A percentile compares a stretch with the other conserved stretches of the same genome.
Conservation (phyloP, 2,113 vertebrate genomes). For the Cricetomys ansorgei region DNA sequence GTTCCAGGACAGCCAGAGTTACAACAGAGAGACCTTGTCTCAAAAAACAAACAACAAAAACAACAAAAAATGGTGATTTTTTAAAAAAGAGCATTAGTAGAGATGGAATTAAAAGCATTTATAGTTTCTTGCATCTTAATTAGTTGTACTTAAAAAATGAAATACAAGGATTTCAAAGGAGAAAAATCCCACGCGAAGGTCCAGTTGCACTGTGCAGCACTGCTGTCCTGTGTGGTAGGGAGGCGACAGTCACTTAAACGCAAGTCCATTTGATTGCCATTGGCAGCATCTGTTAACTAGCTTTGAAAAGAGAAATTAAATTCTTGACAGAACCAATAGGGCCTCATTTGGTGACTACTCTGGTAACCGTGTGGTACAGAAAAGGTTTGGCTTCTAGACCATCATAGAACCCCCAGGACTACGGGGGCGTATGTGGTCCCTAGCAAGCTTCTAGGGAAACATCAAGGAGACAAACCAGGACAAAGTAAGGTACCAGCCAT, state of each 20-base stretch:
- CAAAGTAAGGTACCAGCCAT: not conserved
- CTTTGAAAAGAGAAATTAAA: constrained; percentile 38
- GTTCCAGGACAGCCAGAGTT: too few relatives aligned
- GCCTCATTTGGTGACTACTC: not conserved
- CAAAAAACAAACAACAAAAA: too few relatives aligned
- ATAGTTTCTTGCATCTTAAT: not conserved
- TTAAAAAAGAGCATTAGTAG: not conserved
- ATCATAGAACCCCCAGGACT: not conserved
- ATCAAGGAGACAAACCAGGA: not conserved
- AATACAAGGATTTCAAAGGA: not conserved
- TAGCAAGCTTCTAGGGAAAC: not conserved
- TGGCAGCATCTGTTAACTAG: not conserved
- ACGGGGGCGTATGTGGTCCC: not conserved
- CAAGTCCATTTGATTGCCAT: not conserved
- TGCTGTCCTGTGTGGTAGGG: not conserved
- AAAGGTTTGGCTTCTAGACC: not conserved
- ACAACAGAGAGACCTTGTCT: too few relatives aligned
- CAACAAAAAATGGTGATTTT: not conserved
- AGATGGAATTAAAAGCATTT: not conserved
- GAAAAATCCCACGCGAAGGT: not conserved
- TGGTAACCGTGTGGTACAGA: not conserved
- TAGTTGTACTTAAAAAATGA: not conserved
- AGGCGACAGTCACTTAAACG: not conserved
- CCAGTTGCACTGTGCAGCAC: not conserved
- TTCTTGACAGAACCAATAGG: not conserved